phyloP scores from a whole-genome alignment of 2,797 vertebrate species.

The Phoeniculus purpureus region DNA sequence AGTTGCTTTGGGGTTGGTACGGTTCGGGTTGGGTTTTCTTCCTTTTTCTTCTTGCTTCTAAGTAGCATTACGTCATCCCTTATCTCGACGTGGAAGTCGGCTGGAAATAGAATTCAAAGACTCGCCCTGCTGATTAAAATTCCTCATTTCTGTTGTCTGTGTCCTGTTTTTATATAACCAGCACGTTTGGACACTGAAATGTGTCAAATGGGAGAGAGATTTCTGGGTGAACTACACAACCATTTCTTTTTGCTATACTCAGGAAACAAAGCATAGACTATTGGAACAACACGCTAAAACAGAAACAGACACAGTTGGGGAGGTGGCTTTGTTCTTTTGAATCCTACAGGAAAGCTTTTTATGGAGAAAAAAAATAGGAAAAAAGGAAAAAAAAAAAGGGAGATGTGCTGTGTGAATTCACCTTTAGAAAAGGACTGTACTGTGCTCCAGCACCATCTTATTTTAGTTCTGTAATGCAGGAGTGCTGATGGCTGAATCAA shows the following conservation, averaged over 20 bases:
- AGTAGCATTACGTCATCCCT: not conserved
- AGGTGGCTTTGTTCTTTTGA: slow-evolving; percentile 23
- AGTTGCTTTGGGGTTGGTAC: too few species aligned
- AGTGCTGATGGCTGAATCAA: not conserved
- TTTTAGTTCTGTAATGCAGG: not conserved
- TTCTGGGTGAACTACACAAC: not conserved
- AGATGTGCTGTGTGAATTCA: not conserved
- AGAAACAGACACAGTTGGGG: not conserved
- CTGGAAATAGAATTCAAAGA: not conserved
- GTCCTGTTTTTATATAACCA: not conserved
- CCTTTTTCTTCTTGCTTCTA: not conserved
- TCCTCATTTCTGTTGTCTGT: not conserved
- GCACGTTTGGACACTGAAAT: not conserved
- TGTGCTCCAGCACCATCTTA: not conserved
- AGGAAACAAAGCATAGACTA: not conserved
- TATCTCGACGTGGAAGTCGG: not conserved
- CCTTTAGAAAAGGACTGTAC: not conserved
- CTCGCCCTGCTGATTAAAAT: slow-evolving; percentile 23
- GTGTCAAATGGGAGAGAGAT: not conserved
- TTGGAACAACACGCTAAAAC: not conserved
- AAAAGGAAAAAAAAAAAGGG: not conserved
- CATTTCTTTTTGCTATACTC: not conserved
- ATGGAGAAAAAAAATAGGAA: not conserved
- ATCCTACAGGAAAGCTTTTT: slow-evolving; percentile 12
- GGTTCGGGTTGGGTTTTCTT: not conserved